Conservation (phyloP, 2,888 invertebrate species). For the Drosophila atripex region DNA sequence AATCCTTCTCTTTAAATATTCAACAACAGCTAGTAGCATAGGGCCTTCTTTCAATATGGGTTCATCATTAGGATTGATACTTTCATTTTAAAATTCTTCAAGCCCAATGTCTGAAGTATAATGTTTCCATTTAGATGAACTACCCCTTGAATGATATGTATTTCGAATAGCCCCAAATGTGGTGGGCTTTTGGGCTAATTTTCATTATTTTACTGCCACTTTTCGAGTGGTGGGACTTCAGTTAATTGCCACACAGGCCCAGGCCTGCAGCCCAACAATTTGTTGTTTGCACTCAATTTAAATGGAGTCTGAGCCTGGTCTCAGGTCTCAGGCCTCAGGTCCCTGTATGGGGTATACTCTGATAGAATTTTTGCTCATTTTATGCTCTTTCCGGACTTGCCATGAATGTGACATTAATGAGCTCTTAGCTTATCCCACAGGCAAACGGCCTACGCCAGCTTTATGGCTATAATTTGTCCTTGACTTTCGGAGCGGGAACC, state of each 20-base stretch:
- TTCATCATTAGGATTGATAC: too few relatives aligned
- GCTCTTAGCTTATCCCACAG: slow-evolving; percentile 76
- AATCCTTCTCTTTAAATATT: neutral
- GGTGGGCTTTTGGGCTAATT: slow-evolving; percentile 67
- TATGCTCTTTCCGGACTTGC: slow-evolving; percentile 62
- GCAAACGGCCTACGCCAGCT: slow-evolving; percentile 54
- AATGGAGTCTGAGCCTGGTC: slow-evolving; percentile 44
- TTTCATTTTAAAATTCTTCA: too few relatives aligned
- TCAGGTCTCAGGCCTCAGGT: slow-evolving; percentile 10
- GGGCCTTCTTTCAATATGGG: too few relatives aligned
- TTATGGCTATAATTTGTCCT: slow-evolving; percentile 75
- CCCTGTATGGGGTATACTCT: slow-evolving; percentile 31
- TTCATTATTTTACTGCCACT: slow-evolving; percentile 73
- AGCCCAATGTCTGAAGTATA: neutral
- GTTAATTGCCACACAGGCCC: slow-evolving; percentile 67
- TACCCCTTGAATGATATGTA: neutral
- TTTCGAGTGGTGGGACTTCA: slow-evolving; percentile 50
- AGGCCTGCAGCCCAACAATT: slow-evolving; percentile 26
- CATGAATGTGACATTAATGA: slow-evolving; percentile 79
- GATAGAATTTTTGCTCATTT: slow-evolving; percentile 73
- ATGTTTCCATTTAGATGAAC: neutral
- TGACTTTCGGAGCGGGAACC: slow-evolving; percentile 51
- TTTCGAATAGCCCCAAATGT: slow-evolving; percentile 37
- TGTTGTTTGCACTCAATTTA: slow-evolving; percentile 65
- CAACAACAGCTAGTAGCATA: too few relatives aligned